These are phyloP conservation scores for Pseudoips prasinana DNA, from an alignment of 2,888 invertebrate species.

Conservation along the genomic window DNA sequence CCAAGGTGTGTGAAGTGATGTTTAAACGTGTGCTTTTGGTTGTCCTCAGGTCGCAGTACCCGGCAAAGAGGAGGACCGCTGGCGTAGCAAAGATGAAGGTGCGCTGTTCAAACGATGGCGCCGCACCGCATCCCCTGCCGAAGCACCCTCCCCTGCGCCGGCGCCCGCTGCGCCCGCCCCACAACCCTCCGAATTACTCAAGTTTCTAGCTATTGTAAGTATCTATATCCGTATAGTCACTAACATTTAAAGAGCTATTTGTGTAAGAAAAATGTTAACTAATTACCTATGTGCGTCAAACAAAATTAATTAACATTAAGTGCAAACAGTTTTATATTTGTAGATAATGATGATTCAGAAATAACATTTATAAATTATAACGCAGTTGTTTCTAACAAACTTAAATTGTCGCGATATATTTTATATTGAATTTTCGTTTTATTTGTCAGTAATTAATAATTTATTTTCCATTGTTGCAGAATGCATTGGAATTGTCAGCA, in stretches of 20 bases:
- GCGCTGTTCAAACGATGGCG: conserved; percentile 75
- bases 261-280: too few relatives aligned
- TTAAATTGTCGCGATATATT: too few relatives aligned
- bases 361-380: too few relatives aligned
- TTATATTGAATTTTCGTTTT: too few relatives aligned
- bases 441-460: conserved; percentile 12
- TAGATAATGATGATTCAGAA: too few relatives aligned
- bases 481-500: conserved; percentile 94
- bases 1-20: conserved; percentile 48
- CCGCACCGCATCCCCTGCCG: conserved; percentile 54
- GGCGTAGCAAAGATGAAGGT: conserved; percentile 71
- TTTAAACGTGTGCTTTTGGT: conserved; percentile 65
- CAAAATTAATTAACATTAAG: too few relatives aligned
- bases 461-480: conserved; percentile 83
- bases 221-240: conserved; percentile 19
- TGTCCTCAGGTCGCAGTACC: conserved; percentile 77
- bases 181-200: conserved; percentile 81
- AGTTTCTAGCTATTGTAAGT: conserved; percentile 92
- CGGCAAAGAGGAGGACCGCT: conserved; percentile 75
- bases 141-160: conserved; percentile 44
- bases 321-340: too few relatives aligned
- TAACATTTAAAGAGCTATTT: conserved; percentile 12
- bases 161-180: conserved; percentile 41
- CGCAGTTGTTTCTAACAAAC: too few relatives aligned
- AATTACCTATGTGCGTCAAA: too few relatives aligned